Evolutionary conservation across 1,140 invertebrate genomes (phyloP).

Genomic region (Sinonovacula constricta): DNA sequence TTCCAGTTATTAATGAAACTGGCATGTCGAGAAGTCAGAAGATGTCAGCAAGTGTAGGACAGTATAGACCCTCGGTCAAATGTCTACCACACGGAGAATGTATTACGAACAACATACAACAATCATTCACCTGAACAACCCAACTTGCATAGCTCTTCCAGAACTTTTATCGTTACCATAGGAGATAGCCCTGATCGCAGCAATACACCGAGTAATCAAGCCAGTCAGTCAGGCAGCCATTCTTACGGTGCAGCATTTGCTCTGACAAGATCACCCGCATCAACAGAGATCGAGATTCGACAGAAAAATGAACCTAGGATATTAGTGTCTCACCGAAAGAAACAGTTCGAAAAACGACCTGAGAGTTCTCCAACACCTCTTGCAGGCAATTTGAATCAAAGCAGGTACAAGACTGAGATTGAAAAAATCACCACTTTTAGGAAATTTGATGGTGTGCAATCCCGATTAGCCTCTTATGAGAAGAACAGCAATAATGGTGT

Average conservation of each 20-base stretch:
- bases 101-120: constrained; percentile 53
- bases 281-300: constrained; percentile 66
- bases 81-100: constrained; percentile 51
- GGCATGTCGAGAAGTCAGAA: constrained; percentile 43
- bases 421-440: constrained; percentile 68
- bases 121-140: constrained; percentile 50
- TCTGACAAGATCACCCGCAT: constrained; percentile 63
- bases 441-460: constrained; percentile 69
- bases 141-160: constrained; percentile 43
- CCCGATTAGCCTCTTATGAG: constrained; percentile 69
- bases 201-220: constrained; percentile 20
- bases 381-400: constrained; percentile 17
- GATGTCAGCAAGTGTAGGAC: constrained; percentile 65
- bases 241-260: constrained; percentile 71
- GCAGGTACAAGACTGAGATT: constrained; percentile 71
- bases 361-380: constrained; percentile 51
- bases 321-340: constrained; percentile 69
- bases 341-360: constrained; percentile 69
- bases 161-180: constrained; percentile 64
- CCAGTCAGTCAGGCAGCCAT: constrained; percentile 39
- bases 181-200: constrained; percentile 53
- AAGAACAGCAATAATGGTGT: constrained; percentile 43
- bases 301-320: constrained; percentile 45
- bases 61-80: constrained; percentile 59
- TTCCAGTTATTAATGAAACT: constrained; percentile 58